Conservation (phyloP, 1,140 invertebrate species). For the Trichonephila inaurata region DNA sequence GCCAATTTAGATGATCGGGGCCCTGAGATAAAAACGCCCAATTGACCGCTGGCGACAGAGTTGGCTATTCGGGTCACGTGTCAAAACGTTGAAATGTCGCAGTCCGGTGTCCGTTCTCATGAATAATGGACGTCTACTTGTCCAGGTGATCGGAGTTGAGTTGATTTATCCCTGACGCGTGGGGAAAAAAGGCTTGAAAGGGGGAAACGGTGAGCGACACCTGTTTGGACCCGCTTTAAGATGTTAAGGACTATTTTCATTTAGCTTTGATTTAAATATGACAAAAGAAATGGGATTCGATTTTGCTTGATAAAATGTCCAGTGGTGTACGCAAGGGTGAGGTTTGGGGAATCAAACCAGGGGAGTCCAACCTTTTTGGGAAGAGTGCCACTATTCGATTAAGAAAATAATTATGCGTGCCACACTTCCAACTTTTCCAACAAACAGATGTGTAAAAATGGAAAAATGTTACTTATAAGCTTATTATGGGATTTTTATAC, state of each 20-base stretch:
- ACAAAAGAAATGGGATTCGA: too few relatives aligned
- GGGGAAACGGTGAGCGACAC: neutral
- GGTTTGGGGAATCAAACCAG: too few relatives aligned
- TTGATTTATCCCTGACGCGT: slow-evolving; percentile 62
- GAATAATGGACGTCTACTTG: slow-evolving; percentile 47
- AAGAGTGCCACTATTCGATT: too few relatives aligned
- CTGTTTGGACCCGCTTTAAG: neutral
- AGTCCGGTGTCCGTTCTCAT: slow-evolving; percentile 45
- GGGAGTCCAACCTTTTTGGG: too few relatives aligned
- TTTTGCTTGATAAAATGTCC: too few relatives aligned
- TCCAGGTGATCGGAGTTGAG: slow-evolving; percentile 50
- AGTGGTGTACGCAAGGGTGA: too few relatives aligned
- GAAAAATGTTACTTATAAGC: too few relatives aligned
- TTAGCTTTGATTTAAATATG: too few relatives aligned
- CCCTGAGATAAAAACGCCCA: slow-evolving; percentile 73
- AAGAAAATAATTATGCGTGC: too few relatives aligned
- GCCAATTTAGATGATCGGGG: slow-evolving; percentile 73
- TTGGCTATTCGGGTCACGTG: slow-evolving; percentile 49
- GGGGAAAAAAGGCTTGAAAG: slow-evolving; percentile 26
- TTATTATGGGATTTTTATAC: too few relatives aligned
- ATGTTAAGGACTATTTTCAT: neutral
- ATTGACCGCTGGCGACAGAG: slow-evolving; percentile 61
- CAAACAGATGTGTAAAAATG: too few relatives aligned
- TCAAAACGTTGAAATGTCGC: slow-evolving; percentile 64
- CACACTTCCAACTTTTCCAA: too few relatives aligned